phyloP scores from a whole-genome alignment of 2,113 vertebrate genomes.

The Phyllopteryx taeniolatus region DNA sequence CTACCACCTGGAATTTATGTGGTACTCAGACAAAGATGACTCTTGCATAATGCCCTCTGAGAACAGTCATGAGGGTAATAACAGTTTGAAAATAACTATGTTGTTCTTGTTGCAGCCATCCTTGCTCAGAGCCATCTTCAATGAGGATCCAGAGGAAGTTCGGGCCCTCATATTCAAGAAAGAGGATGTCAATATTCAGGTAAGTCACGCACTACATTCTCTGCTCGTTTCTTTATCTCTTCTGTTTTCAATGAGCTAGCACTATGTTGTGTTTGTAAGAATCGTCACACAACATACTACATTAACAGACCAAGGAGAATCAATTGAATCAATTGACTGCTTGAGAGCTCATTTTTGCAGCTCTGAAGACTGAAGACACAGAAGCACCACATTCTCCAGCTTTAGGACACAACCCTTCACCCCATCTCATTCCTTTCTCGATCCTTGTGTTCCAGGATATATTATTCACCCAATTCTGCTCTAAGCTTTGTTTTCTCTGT shows the following conservation, averaged over 20 bases:
- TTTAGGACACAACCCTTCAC: constrained; percentile 13
- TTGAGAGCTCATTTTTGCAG: constrained; percentile 33
- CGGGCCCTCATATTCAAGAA: constrained; percentile 97
- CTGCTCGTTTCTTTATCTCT: background rate
- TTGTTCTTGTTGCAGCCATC: constrained; percentile 77
- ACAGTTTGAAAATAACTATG: background rate
- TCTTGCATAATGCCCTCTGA: constrained; percentile 20
- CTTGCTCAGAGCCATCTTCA: constrained; percentile 97
- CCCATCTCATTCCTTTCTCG: background rate
- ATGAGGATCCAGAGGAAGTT: constrained; percentile 95
- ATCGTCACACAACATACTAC: background rate
- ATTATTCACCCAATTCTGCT: background rate
- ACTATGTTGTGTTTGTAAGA: background rate
- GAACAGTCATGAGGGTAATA: constrained; percentile 1
- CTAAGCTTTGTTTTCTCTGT: constrained; percentile 7
- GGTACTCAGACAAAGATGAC: background rate
- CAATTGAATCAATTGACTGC: constrained; percentile 24
- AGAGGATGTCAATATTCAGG: constrained; percentile 98
- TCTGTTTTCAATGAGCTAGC: background rate
- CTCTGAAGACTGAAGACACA: constrained; percentile 5
- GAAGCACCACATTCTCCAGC: background rate
- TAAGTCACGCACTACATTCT: constrained; percentile 43
- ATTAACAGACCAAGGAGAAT: constrained; percentile 9
- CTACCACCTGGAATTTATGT: constrained; percentile 15
- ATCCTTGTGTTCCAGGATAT: constrained; percentile 1